Percentiles rank a stretch among this genome's conserved stretches.
phyloP scores from a whole-genome alignment of 2,113 vertebrate species.

The Chunga burmeisteri region DNA sequence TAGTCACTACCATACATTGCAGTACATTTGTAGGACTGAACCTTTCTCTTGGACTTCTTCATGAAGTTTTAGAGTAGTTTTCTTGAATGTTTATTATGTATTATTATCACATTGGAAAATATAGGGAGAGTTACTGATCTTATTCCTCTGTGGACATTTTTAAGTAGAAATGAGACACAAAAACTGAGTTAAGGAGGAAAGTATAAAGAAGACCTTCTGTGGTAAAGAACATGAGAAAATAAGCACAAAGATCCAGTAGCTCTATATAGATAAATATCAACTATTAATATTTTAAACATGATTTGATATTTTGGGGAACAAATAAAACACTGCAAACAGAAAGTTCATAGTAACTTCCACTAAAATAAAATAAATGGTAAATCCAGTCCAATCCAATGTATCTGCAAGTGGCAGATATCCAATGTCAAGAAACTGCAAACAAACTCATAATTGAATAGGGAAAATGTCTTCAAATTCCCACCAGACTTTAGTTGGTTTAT shows the following conservation, averaged over 20 bases:
- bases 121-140: neutral
- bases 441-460: neutral
- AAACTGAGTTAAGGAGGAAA: neutral
- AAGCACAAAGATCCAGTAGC: neutral
- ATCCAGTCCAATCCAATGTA: neutral
- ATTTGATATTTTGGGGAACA: neutral
- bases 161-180: neutral
- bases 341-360: neutral
- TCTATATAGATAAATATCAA: neutral
- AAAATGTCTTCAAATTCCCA: neutral
- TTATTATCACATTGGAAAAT: neutral
- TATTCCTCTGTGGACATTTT: neutral
- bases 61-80: neutral
- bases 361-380: neutral
- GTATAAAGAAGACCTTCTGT: neutral
- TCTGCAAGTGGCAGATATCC: neutral
- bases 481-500: neutral
- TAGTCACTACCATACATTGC: neutral
- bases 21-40: neutral
- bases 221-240: neutral
- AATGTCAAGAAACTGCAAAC: neutral
- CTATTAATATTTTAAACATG: neutral
- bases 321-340: neutral
- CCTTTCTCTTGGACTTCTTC: neutral
- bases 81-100: neutral